Base-by-base conservation (phyloP, 2,888 invertebrate genomes). In the Cosmia pyralina region DNA sequence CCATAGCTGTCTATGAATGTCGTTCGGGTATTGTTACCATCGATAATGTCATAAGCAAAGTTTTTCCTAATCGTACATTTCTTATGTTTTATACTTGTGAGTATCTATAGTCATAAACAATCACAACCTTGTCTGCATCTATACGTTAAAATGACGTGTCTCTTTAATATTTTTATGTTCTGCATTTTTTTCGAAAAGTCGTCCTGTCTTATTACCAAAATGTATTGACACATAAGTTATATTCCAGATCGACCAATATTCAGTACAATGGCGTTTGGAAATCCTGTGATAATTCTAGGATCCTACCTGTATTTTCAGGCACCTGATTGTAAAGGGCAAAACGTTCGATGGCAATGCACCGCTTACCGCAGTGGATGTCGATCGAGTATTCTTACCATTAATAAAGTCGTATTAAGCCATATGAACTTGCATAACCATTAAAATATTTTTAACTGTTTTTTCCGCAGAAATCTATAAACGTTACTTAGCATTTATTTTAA, bases 371-470 rank as follows among this genome's bases (percentile, higher is more conserved):
- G n/a, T n/a, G n/a, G n/a, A n/a, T n/a, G n/a, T n/a, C n/a, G n/a
- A n/a, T n/a, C n/a, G n/a, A n/a, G n/a, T n/a, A n/a, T n/a, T n/a
- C n/a, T n/a, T n/a, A n/a, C n/a, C n/a, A n/a, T 57, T 11, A 53
- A 82, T 19, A 70, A 81, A 52, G 67, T 41, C 15, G 46, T 79
- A 11, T 13, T 69, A 11, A 22, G 3, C 15, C 65, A 81, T 41
- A 70, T 55, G 15, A 34, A 15, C 34, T 22, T n/a, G 19, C 88
- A 88, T 67, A 86, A 79, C 34, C 88, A 88, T 77, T 74, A 64
- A 64, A 52, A 48, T 75, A 28, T 28, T 28, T n/a, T 13, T 11
- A 1, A 34, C 19, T 15, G 8, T 28, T 28, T 28, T 62, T 48
- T 48, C 38, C 38, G 38, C 4, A 6, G n/a, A 38, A n/a, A 64